Conservation (phyloP, 2,888 invertebrate genomes). For the Chaitophorus viminalis region DNA sequence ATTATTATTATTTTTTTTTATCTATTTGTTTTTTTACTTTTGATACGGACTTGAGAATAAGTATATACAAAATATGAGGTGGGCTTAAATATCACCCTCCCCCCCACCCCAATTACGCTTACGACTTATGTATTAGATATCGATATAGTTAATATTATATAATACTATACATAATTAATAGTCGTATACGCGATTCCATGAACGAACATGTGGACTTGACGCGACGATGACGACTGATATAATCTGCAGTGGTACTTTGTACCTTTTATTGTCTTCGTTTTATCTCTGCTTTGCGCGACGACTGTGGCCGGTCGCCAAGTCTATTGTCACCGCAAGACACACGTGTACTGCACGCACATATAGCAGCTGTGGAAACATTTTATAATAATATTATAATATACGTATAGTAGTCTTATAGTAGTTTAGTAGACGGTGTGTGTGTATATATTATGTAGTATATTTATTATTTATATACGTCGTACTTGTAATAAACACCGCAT, state of each 20-base stretch:
- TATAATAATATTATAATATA: neutral
- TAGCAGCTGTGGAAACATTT: neutral
- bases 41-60: no score
- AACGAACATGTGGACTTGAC: neutral
- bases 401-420: no score
- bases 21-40: no score
- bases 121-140: no score
- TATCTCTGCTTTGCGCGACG: neutral
- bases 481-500: neutral
- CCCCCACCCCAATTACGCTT: no score
- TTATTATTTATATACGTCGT: neutral
- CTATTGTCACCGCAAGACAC: neutral
- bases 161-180: neutral
- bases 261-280: slow-evolving; percentile 18
- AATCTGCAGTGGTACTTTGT: neutral
- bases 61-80: no score
- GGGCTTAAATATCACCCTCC: no score
- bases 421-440: neutral
- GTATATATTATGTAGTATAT: neutral
- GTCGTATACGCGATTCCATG: neutral
- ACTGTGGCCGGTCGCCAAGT: slow-evolving; percentile 12
- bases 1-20: no score
- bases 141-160: no score
- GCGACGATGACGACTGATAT: neutral
- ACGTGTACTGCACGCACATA: neutral